Evolutionary conservation across 2,113 vertebrate species (phyloP).

Genomic region (Equus przewalskii): DNA sequence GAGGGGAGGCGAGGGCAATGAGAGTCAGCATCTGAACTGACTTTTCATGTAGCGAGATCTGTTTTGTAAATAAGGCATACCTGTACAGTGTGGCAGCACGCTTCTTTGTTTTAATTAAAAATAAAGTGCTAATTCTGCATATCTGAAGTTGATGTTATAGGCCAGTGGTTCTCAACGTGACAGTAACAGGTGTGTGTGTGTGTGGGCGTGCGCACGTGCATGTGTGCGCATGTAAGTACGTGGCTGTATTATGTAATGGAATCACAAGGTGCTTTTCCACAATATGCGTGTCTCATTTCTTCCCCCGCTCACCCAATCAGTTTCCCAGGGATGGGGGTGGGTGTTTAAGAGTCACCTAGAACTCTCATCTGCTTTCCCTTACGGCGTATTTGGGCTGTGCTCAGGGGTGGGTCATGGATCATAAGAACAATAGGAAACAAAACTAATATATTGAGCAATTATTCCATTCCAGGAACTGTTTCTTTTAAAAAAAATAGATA

Average conservation of each 20-base stretch:
- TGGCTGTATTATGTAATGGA: not conserved
- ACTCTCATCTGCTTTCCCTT: not conserved
- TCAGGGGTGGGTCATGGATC: not conserved
- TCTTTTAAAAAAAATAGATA: not conserved
- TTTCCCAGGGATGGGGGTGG: not conserved
- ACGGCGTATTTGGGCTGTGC: not conserved
- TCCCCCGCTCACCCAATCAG: not conserved
- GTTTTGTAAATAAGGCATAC: not conserved
- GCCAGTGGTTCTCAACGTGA: not conserved
- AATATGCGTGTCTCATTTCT: not conserved
- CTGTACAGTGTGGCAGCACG: not conserved
- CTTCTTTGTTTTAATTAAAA: not conserved
- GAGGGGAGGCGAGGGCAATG: not conserved
- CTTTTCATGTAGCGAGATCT: not conserved
- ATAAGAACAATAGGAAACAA: not conserved
- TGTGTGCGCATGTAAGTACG: not conserved
- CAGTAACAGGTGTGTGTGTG: not conserved
- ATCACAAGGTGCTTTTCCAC: not conserved
- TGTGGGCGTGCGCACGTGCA: not conserved
- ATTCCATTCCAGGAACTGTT: not conserved
- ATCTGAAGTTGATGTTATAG: not conserved
- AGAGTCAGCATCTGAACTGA: not conserved
- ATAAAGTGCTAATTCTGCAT: not conserved
- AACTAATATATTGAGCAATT: not conserved
- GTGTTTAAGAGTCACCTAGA: not conserved